Evolutionary conservation across 2,888 invertebrate genomes (phyloP), one percentile per base, ranked within the genome.

Genomic region (Nemoura dubitans): DNA sequence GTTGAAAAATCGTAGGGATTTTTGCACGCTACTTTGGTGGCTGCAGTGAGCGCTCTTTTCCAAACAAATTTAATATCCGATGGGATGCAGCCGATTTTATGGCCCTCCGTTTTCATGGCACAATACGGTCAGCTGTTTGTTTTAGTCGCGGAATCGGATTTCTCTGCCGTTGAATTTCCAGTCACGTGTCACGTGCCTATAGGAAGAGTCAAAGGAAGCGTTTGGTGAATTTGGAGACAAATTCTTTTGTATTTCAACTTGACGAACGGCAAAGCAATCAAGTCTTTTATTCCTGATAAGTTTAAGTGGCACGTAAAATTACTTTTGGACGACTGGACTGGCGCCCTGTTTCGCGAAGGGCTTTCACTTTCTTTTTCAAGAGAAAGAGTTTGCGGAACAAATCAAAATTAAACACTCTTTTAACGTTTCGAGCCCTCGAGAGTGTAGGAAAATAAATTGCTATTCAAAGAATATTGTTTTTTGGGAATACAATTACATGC

Each of bases 51-150:
- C 21, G 59, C 6, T 59, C 59, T 3, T 10, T 21, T 59, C 59
- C 59, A 59, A 59, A 59, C 59, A 59, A 59, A 59, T 59, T 59
- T 59, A 59, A 59, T 59, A 59, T 59, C 59, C 59, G 59, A 59
- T 7, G 59, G 59, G 59, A 59, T 59, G 59, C 59, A 59, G 21
- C 16, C 59, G 59, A 59, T 59, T 59, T 59, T 59, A 59, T 59
- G 59, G 10, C 59, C 14, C 6, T 1, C 59, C 21, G 59, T 59
- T 59, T 21, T 21, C 59, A 1, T 21, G 59, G 59, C 59, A 59
- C 59, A 59, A 59, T 21, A 59, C 10, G 59, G 59, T 59, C 59
- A 59, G 59, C 59, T 59, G 59, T 59, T 59, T 59, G 59, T 59
- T 59, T 59, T 21, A 59, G 59, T 59, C 59, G 59, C 21, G 59